phyloP scores from a whole-genome alignment of 2,113 vertebrate genomes.

The Chionodraco myersi region DNA sequence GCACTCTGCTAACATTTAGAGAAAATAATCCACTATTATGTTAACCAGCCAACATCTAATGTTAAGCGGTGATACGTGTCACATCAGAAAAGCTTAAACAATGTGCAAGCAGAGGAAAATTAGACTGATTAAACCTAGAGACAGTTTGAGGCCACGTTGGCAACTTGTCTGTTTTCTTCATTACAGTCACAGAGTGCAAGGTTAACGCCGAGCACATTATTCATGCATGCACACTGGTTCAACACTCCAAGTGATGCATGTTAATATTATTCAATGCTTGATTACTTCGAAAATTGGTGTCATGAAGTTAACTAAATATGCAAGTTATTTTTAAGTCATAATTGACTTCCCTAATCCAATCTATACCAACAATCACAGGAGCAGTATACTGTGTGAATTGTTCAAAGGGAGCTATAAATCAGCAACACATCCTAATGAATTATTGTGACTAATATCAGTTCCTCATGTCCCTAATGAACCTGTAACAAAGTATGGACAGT shows the following conservation, averaged over 20 bases:
- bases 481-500: slow-evolving; percentile 11
- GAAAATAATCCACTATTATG: neutral
- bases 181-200: neutral
- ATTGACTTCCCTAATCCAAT: neutral
- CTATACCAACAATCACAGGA: neutral
- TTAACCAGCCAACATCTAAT: neutral
- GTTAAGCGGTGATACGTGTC: slow-evolving; percentile 6
- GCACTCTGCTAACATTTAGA: slow-evolving; percentile 20
- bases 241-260: neutral
- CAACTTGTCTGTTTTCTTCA: neutral
- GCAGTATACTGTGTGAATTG: neutral
- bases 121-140: neutral
- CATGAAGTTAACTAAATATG: neutral
- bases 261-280: neutral
- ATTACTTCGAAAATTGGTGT: neutral
- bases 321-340: neutral
- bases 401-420: neutral
- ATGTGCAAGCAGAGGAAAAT: neutral
- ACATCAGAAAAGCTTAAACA: slow-evolving; percentile 14
- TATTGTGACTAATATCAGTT: neutral
- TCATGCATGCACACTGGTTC: neutral
- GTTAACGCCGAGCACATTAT: neutral
- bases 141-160: neutral
- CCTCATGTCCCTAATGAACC: neutral
- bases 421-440: neutral